A percentile compares a stretch with the other conserved stretches of the same genome.
These are phyloP conservation scores for Pelvicachromis taeniatus DNA, from an alignment of 2,113 vertebrate species.

Conservation along the genomic window DNA sequence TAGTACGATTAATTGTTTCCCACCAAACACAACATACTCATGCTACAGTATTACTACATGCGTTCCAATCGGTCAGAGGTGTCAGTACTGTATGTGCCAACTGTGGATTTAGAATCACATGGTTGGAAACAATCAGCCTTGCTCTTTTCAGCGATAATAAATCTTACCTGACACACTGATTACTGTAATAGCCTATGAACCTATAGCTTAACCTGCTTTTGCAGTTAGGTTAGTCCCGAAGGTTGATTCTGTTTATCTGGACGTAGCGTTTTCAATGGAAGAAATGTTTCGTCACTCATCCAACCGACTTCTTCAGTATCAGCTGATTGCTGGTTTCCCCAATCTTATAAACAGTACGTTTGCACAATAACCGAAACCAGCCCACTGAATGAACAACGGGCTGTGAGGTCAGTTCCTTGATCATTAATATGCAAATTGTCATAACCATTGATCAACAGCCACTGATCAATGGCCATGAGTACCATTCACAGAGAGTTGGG, in stretches of 20 bases:
- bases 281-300: not conserved
- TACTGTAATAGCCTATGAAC: not conserved
- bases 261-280: not conserved
- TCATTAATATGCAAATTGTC: not conserved
- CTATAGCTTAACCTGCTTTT: not conserved
- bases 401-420: not conserved
- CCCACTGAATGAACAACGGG: not conserved
- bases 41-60: not conserved
- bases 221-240: not conserved
- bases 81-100: no score
- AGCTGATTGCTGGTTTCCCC: not conserved
- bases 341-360: not conserved
- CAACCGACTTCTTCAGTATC: not conserved
- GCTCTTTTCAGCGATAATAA: not conserved
- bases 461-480: not conserved
- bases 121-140: rapidly evolving
- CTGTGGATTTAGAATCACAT: not conserved
- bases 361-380: not conserved
- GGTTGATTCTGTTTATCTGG: not conserved
- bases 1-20: not conserved
- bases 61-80: no score
- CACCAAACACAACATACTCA: not conserved
- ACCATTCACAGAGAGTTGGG: no score
- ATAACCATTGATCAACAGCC: not conserved
- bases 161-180: not conserved